These are phyloP conservation scores for Bombus superbus DNA, from an alignment of 1,140 invertebrate genomes.

Conservation along the genomic window DNA sequence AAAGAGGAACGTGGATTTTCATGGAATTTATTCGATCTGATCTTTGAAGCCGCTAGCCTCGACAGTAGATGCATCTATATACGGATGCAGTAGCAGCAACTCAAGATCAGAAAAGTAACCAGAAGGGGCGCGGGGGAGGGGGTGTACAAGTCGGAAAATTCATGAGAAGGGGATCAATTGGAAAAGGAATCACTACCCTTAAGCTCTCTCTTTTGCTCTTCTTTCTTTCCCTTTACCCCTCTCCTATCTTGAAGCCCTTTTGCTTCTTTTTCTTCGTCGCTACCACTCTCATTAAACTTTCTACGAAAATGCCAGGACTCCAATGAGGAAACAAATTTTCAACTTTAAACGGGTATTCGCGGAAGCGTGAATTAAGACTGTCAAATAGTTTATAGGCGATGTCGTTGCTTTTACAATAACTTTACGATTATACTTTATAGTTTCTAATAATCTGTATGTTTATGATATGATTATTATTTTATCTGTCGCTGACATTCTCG, in stretches of 20 bases:
- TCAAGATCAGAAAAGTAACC: conserved; percentile 64
- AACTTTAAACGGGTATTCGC: conserved; percentile 43
- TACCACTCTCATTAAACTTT: conserved; percentile 27
- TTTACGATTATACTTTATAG: neutral
- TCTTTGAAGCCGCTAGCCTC: conserved; percentile 25
- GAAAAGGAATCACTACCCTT: conserved; percentile 58
- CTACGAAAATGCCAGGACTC: neutral
- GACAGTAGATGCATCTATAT: conserved; percentile 20
- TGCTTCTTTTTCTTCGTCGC: neutral
- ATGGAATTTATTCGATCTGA: conserved; percentile 49
- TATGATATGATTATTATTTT: neutral
- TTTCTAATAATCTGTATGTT: neutral
- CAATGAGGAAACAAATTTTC: conserved; percentile 51
- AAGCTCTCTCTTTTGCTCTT: conserved; percentile 19
- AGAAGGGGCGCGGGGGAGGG: conserved; percentile 43
- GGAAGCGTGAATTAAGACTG: conserved; percentile 6
- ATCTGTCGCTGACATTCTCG: too few species aligned
- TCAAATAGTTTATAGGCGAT: neutral
- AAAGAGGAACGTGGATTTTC: conserved; percentile 39
- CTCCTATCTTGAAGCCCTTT: neutral
- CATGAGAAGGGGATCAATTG: conserved; percentile 63
- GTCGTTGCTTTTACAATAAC: neutral
- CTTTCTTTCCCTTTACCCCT: neutral
- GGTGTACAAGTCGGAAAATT: conserved; percentile 61
- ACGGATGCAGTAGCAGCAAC: conserved; percentile 13